Evolutionary conservation across 2,797 vertebrate species (phyloP), one percentile per base, ranked within the genome.

Genomic region (Peromyscus eremicus): DNA sequence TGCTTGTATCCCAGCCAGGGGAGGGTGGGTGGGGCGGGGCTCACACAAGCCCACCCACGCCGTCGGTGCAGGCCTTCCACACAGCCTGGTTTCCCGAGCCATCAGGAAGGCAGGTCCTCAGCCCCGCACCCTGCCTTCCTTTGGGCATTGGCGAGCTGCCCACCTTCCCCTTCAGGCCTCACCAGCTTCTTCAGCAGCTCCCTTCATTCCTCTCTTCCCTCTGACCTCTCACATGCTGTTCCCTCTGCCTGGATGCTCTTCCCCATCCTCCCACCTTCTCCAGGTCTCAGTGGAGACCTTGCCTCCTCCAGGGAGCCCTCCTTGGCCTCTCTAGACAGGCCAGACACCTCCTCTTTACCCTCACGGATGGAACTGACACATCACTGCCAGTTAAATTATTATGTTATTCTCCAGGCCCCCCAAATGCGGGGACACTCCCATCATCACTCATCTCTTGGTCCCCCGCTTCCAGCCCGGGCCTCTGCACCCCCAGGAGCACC

Each of bases 221-320:
- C 43, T 52, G 29, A 88, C 21, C 73, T 71, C 64, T 55, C 57
- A 9, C 16, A 2, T 27, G 29, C 43, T 77, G 75, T 21, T 46
- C 62, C 21, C 37, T 49, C 14, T 52, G 37, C 71, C 91, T 29
- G 10, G 40, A 57, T 37, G 77, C 19, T 52, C 62, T 52, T 71
- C 84, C 82, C 49, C 6, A 6, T 0, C 92, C 32, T 43, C 11
- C 49, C 13, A 25, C 40, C 83, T 57, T 89, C 62, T 68, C 83
- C 11, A 14, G 19, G 83, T 23, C 64, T 52, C 64, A n/a, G 3
- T 25, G 43, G 83, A 86, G 43, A 52, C 32, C 21, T 52, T 66
- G 23, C 43, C 43, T 85, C 43, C 55, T 81, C 89, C 89, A 43
- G 92, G 76, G 84, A 84, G 64, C 6, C 86, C 46, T 88, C 86